Evolutionary conservation across 2,797 vertebrate species (phyloP), one percentile per base, ranked within the genome.

Genomic region (Cryptoprocta ferox): DNA sequence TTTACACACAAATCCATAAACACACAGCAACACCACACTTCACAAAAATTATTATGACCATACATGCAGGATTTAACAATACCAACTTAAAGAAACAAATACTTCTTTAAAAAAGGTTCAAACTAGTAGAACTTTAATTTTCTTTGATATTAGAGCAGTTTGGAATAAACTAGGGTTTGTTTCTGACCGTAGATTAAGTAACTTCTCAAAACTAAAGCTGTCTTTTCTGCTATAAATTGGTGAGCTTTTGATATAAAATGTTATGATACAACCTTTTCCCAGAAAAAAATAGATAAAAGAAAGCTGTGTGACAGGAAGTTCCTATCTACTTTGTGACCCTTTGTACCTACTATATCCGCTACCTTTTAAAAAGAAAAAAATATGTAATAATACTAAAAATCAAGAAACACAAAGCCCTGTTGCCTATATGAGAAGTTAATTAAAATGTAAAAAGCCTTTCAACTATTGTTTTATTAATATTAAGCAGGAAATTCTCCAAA

Each of bases 31-130:
- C 0, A 95, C 28, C 48, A 97, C 48, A 81, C 79, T 82, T 86
- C 86, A 98, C 14, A 28, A 92, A 91, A 97, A 94, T 76, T 94
- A 92, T 96, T 97, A 98, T 78, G 53, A 98, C 81, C 73, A 97
- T 1, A 63, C 28, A 14, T 71, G 61, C 35, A 98, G 53, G 65
- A 97, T 32, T 37, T 96, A 97, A 82, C 56, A 97, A 48, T 32
- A 80, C 28, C 79, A 94, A 92, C 65, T 85, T 30, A 94, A 84
- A 85, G 96, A 91, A 30, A 61, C 4, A 35, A 93, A 42, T 48
- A 68, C 48, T 68, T 95, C 26, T 56, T 24, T 89, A 92, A 39
- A 61, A 93, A 19, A 91, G 37, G 39, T 48, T 94, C 37, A 92
- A 73, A 61, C 66, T 10, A 0, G 0, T 50, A 86, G 39, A 98